Percentiles rank a stretch among this genome's conserved stretches.
Conservation (phyloP, 2,888 invertebrate genomes). For the Temnothorax rugatulus region DNA sequence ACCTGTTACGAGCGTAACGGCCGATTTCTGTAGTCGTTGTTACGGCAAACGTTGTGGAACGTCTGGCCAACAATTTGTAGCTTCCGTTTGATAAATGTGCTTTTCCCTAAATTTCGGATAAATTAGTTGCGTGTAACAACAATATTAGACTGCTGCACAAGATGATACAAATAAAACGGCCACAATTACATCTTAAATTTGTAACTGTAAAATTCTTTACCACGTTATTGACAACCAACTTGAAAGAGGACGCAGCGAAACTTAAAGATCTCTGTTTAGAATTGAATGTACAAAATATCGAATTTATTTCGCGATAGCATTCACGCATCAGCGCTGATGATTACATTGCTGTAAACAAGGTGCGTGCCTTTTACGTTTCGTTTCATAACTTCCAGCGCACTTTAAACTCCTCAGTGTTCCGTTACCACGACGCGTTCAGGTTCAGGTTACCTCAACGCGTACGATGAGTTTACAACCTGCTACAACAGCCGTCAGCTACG, state of each 20-base stretch:
- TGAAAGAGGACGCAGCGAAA: not conserved
- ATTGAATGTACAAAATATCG: not conserved
- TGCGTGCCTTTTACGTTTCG: constrained; percentile 30
- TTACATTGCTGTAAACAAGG: constrained; percentile 27
- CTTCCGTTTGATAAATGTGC: constrained; percentile 70
- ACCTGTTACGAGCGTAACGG: constrained; percentile 67
- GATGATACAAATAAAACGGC: not conserved
- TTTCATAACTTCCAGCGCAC: constrained; percentile 52
- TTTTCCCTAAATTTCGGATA: constrained; percentile 62
- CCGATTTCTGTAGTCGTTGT: constrained; percentile 51
- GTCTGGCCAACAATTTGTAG: constrained; percentile 68
- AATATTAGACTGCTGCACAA: not conserved
- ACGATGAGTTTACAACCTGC: constrained; percentile 49
- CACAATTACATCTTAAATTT: not conserved
- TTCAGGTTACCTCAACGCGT: not conserved
- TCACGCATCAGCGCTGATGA: constrained; percentile 22
- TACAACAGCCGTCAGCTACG: constrained; percentile 9
- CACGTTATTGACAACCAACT: not conserved
- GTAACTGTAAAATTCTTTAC: not conserved
- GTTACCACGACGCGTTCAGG: constrained; percentile 2
- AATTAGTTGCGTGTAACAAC: constrained; percentile 27
- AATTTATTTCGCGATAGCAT: constrained; percentile 10
- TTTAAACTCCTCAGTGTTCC: constrained; percentile 46
- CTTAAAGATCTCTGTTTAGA: not conserved
- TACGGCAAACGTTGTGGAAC: constrained; percentile 71